A percentile compares a stretch with the other conserved stretches of the same genome.
Conservation (phyloP, 2,797 vertebrate species). For the Poecilia wingei region DNA sequence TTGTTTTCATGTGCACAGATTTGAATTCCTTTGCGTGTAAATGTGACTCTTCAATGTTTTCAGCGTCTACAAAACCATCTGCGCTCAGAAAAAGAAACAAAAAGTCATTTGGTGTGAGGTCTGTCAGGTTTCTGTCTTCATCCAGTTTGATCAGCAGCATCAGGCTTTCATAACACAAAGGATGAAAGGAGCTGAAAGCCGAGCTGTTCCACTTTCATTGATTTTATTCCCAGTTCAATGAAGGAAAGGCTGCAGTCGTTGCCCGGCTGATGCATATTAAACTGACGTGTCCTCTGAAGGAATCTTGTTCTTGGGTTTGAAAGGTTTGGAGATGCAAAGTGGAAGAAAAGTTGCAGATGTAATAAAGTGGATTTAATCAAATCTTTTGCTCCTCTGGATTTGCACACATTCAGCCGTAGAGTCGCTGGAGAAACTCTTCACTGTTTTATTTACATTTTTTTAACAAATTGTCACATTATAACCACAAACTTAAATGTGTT, state of each 20-base stretch:
- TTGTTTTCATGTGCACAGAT: background rate
- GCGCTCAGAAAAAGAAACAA: slow-evolving; percentile 10
- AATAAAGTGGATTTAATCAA: background rate
- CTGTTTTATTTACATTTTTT: background rate
- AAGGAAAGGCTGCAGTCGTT: slow-evolving; percentile 19
- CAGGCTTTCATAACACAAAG: slow-evolving; percentile 4
- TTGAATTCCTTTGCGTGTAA: background rate
- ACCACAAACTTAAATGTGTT: background rate
- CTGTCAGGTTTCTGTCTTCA: background rate
- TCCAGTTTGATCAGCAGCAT: slow-evolving; percentile 22
- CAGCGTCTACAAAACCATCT: background rate
- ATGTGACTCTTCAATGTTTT: background rate
- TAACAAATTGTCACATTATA: background rate
- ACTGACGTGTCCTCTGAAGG: slow-evolving; percentile 29
- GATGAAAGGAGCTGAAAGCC: slow-evolving; percentile 6
- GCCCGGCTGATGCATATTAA: slow-evolving; percentile 28
- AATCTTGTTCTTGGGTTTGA: slow-evolving; percentile 23
- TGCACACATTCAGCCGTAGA: background rate
- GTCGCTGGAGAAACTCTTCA: slow-evolving; percentile 2
- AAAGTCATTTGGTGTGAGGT: background rate
- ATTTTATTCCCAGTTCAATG: slow-evolving; percentile 39
- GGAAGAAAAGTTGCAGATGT: background rate
- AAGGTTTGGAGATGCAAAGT: slow-evolving; percentile 17
- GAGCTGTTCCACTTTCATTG: slow-evolving; percentile 38
- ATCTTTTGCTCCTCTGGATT: background rate